Conservation (phyloP, 2,113 vertebrate species). For the Dromaius novaehollandiae region DNA sequence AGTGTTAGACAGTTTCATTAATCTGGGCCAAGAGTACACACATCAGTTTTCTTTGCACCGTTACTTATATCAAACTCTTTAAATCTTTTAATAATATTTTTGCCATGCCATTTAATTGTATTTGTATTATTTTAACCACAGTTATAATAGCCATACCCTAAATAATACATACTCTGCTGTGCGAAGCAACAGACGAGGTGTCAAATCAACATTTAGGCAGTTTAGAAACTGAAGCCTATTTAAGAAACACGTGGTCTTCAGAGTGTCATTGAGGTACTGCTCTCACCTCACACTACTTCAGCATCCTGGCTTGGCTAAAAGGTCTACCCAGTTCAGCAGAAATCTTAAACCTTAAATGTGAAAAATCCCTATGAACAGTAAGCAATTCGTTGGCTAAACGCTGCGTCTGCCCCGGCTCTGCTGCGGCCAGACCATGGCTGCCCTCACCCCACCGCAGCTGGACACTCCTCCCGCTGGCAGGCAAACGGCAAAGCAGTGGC, state of each 20-base stretch:
- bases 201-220: neutral
- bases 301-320: neutral
- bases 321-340: neutral
- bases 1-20: neutral
- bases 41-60: neutral
- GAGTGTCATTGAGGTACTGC: neutral
- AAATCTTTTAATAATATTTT: neutral
- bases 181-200: neutral
- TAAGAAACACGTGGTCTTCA: neutral
- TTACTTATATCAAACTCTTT: neutral
- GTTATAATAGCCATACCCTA: neutral
- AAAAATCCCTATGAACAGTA: neutral
- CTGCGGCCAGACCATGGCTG: neutral
- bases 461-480: neutral
- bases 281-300: conserved; percentile 13
- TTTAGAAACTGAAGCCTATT: conserved; percentile 44
- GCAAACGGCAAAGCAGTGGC: neutral
- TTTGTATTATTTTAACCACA: neutral
- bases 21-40: neutral
- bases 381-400: neutral
- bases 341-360: neutral
- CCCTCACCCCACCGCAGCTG: neutral
- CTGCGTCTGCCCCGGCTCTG: neutral
- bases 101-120: neutral
- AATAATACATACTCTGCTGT: neutral